Percentiles rank a stretch among this genome's conserved stretches.
These are phyloP conservation scores for Cyanoramphus novaezelandiae DNA, from an alignment of 2,113 vertebrate species.

Conservation along the genomic window DNA sequence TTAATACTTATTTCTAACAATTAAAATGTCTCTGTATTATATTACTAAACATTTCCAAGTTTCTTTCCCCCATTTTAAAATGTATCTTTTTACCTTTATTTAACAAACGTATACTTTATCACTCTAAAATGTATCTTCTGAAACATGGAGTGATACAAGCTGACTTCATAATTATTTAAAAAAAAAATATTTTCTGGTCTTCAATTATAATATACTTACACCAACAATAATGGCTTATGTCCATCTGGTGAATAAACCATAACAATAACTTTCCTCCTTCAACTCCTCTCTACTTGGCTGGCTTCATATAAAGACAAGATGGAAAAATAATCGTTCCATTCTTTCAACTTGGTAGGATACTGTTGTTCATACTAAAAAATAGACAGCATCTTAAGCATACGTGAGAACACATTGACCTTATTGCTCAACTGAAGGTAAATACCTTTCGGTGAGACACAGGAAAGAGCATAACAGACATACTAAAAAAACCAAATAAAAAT, in stretches of 20 bases:
- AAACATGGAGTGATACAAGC: background rate
- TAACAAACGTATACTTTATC: background rate
- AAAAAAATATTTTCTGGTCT: background rate
- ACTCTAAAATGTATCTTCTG: background rate
- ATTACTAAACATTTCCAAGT: background rate
- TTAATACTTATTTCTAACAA: background rate
- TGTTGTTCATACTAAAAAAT: background rate
- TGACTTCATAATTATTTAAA: background rate
- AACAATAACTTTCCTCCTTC: background rate
- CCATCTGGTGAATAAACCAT: background rate
- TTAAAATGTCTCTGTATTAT: background rate
- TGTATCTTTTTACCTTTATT: background rate
- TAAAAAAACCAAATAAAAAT: accelerated
- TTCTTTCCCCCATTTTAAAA: background rate
- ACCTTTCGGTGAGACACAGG: background rate
- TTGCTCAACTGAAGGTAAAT: background rate
- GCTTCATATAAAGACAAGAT: background rate
- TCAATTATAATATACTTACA: background rate
- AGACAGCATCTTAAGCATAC: background rate
- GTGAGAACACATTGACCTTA: background rate
- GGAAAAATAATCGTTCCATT: background rate
- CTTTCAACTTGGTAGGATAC: background rate
- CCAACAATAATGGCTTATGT: background rate
- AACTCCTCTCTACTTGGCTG: background rate
- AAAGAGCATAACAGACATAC: background rate